Evolutionary conservation across 2,888 invertebrate genomes (phyloP).

Genomic region (Pardosa pseudoannulata): DNA sequence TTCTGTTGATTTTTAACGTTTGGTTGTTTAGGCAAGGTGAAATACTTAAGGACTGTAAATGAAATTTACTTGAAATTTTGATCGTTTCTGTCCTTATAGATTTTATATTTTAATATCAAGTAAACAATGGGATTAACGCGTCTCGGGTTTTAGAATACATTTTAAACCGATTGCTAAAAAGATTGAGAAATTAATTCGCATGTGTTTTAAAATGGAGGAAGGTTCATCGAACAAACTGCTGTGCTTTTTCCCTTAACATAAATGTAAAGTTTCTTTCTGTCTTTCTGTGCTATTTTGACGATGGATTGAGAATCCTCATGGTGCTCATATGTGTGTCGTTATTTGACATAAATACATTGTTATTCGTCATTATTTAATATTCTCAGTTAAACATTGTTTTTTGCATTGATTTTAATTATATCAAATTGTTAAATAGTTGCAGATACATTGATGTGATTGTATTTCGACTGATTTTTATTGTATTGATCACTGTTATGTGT

Average conservation of each 20-base stretch:
- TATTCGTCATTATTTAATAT: constrained; percentile 28
- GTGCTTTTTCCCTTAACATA: constrained; percentile 42
- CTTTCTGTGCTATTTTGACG: constrained; percentile 52
- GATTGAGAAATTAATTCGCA: background rate
- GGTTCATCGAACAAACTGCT: constrained; percentile 41
- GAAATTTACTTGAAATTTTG: too few species aligned
- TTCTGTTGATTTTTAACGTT: too few species aligned
- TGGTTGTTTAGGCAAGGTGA: too few species aligned
- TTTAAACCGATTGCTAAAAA: too few species aligned
- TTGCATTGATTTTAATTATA: background rate
- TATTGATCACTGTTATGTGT: background rate
- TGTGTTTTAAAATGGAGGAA: background rate
- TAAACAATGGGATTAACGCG: too few species aligned
- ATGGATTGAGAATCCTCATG: constrained; percentile 68
- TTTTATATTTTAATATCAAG: too few species aligned
- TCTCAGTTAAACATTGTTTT: background rate
- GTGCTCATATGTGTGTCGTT: constrained; percentile 69
- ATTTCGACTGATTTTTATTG: background rate
- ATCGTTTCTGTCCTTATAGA: too few species aligned
- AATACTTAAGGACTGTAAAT: too few species aligned
- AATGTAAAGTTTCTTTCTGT: constrained; percentile 39
- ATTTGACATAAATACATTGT: constrained; percentile 18
- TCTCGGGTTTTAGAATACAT: too few species aligned
- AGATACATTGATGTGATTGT: background rate
- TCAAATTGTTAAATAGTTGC: background rate